Conservation (phyloP, 1,140 invertebrate species). For the Zaprionus ghesquierei region DNA sequence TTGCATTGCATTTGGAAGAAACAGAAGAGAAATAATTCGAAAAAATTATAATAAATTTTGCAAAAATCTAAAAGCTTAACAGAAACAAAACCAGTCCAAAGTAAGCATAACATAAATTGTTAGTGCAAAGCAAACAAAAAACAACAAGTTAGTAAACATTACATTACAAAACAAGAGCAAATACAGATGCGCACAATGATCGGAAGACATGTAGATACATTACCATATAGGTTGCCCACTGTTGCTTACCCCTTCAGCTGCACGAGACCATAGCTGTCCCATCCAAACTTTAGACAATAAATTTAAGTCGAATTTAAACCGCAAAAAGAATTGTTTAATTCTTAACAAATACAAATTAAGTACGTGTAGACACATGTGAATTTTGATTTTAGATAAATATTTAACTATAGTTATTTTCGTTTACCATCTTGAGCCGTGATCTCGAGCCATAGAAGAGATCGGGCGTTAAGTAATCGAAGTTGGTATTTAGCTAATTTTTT, state of each 20-base stretch:
- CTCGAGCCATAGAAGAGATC: not conserved
- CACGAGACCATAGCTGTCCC: conserved; percentile 23
- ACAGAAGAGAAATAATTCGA: conserved; percentile 58
- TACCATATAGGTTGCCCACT: not conserved
- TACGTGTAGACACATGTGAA: not conserved
- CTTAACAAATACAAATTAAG: not conserved
- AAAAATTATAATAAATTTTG: conserved; percentile 66
- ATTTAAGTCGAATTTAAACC: not conserved
- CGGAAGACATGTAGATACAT: not conserved
- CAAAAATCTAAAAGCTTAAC: conserved; percentile 33
- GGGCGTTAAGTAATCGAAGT: not conserved
- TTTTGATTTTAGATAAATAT: not conserved
- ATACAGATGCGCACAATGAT: not conserved
- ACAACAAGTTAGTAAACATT: not conserved
- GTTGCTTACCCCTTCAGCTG: conserved; percentile 22
- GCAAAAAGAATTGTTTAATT: not conserved
- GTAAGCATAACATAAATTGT: conserved; percentile 29
- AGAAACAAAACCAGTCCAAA: conserved; percentile 22
- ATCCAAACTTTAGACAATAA: conserved; percentile 14
- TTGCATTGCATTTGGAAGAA: conserved; percentile 68
- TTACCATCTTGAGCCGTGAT: not conserved
- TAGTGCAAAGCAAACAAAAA: conserved; percentile 8
- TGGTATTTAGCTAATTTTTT: not conserved
- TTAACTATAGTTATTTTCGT: not conserved
- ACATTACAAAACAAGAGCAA: not conserved